These are phyloP conservation scores for Noctua janthina DNA, from an alignment of 2,888 invertebrate genomes.

Conservation along the genomic window DNA sequence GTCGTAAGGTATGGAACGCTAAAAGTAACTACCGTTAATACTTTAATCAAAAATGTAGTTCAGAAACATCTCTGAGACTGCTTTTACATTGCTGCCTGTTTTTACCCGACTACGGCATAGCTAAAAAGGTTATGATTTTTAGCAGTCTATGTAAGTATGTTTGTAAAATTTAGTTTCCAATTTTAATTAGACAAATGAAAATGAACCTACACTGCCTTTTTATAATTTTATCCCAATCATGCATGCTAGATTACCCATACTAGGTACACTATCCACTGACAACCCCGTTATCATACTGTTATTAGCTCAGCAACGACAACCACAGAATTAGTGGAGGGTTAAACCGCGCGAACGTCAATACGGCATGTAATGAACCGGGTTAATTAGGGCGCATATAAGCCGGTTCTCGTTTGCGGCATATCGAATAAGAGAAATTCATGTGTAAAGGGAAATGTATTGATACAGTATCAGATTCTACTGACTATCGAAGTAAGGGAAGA, in stretches of 20 bases:
- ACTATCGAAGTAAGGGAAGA: too few species aligned
- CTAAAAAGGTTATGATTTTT: too few species aligned
- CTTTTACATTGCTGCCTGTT: too few species aligned
- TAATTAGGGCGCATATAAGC: slow-evolving; percentile 69
- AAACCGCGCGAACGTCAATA: slow-evolving; percentile 63
- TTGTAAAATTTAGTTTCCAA: not conserved
- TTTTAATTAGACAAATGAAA: not conserved
- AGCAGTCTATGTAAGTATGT: too few species aligned
- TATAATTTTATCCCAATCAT: not conserved
- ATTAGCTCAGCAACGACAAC: slow-evolving; percentile 40
- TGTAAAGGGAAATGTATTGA: slow-evolving; percentile 5
- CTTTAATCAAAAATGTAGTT: not conserved
- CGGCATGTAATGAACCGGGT: slow-evolving; percentile 62
- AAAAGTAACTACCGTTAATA: not conserved
- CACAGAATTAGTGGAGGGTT: slow-evolving; percentile 55
- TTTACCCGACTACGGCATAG: too few species aligned
- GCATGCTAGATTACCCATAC: not conserved
- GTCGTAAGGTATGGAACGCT: too few species aligned
- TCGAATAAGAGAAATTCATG: slow-evolving; percentile 25
- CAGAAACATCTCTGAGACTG: not conserved
- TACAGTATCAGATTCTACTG: not conserved
- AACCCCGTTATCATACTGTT: slow-evolving; percentile 33
- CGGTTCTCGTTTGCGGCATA: slow-evolving; percentile 59
- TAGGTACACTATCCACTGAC: slow-evolving; percentile 13
- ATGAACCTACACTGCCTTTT: not conserved